These are phyloP conservation scores for Cavia aperea DNA, from an alignment of 2,113 vertebrate genomes.

Conservation along the genomic window DNA sequence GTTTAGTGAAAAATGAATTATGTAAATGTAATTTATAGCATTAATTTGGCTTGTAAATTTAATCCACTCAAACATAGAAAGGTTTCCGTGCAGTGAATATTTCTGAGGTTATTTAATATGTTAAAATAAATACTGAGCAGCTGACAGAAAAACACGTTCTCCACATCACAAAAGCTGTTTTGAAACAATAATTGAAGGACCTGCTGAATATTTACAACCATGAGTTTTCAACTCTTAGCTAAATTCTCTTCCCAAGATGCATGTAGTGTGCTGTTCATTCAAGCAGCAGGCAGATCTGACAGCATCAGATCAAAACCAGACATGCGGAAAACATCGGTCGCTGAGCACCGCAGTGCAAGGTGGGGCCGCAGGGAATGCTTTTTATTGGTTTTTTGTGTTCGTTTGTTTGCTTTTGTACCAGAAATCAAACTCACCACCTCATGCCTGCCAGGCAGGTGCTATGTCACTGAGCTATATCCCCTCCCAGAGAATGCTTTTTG, in stretches of 20 bases:
- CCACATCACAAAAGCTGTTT: conserved; percentile 70
- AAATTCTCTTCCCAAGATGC: conserved; percentile 71
- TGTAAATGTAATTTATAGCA: conserved; percentile 79
- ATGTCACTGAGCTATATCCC: no score
- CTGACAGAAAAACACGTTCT: conserved; percentile 72
- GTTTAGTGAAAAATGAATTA: conserved; percentile 72
- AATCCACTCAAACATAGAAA: conserved; percentile 74
- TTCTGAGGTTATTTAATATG: conserved; percentile 73
- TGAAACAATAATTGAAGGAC: conserved; percentile 71
- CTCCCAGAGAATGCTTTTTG: background rate
- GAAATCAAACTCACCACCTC: no score
- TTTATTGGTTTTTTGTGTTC: no score
- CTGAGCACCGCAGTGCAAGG: background rate
- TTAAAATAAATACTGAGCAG: conserved; percentile 79
- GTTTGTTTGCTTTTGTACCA: no score
- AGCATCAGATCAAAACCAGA: conserved; percentile 22
- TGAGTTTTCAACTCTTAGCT: conserved; percentile 67
- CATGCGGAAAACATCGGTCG: conserved; percentile 25
- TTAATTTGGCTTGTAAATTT: conserved; percentile 76
- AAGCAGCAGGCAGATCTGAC: conserved; percentile 48
- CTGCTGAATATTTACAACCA: conserved; percentile 75
- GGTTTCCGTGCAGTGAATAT: conserved; percentile 76
- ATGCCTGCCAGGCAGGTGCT: no score
- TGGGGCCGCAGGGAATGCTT: background rate
- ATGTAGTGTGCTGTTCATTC: conserved; percentile 36